Base-by-base conservation (phyloP, 1,140 invertebrate genomes). In the Drosophila seguyi region DNA sequence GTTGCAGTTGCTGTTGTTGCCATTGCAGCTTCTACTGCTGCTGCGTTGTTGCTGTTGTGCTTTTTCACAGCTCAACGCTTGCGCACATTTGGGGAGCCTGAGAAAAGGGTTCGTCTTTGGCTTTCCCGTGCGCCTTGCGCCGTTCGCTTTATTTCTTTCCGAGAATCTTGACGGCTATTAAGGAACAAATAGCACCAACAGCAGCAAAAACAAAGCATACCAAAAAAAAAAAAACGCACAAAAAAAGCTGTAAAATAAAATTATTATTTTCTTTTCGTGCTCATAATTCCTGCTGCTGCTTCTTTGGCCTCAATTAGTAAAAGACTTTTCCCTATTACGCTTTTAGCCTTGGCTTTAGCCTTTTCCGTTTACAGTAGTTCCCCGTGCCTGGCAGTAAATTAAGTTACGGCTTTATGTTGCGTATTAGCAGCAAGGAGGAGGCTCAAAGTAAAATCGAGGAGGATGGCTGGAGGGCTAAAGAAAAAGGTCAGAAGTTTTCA, bases 21-120 rank as follows among this genome's bases (percentile, higher is more conserved):
- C 39, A 73, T 18, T 55, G 39, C 22, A 71, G 60, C 10, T 53
- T 48, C 18, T 60, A 41, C 22, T 75, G 60, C 10, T 53, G 55
- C 18, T 60, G 45, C 1, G 63, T 52, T 38, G 41, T 45, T 71
- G 56, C 68, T 81, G 60, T 76, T 81, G 79, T 62, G 82, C 80
- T 77, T 88, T 90, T 90, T 90, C 85, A 90, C 85, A 90, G 85
- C 85, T 90, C 85, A 90, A 90, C 85, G 85, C 85, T 90, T 90
- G 81, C 81, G 69, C 84, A 82, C 80, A 72, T 79, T 79, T 79
- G 66, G 65, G 69, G 22, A 61, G 79, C 79, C 63, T 65, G 79
- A 80, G 79, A 83, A 83, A 83, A 83, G 80, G 80, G 80, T 81
- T 81, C 52, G 50, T 55, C 34, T 57, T 76, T 56, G 39, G 25